A percentile compares a stretch with the other conserved stretches of the same genome.
Conservation (phyloP, 2,113 vertebrate species). For the Nymphicus hollandicus region DNA sequence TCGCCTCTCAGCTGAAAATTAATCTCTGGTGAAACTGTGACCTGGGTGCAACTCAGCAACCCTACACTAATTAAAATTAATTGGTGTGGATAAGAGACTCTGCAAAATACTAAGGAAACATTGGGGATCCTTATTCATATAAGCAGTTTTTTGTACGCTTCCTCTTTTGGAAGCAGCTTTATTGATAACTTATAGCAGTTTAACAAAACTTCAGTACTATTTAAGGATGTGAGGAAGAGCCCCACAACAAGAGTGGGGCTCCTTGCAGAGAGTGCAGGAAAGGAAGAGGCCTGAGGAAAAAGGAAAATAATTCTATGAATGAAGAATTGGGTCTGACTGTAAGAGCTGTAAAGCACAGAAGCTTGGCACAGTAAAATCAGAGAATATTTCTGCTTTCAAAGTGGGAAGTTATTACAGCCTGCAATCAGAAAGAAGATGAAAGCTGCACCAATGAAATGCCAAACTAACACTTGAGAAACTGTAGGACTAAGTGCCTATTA, state of each 20-base stretch:
- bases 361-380: background rate
- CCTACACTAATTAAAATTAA: background rate
- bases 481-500: conserved; percentile 68
- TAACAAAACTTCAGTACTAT: background rate
- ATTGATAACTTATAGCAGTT: background rate
- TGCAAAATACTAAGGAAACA: background rate
- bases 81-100: background rate
- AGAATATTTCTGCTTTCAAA: conserved; percentile 41
- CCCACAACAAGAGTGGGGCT: background rate
- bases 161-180: background rate
- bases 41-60: background rate
- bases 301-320: background rate
- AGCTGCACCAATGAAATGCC: conserved; percentile 41
- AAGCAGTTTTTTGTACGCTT: background rate
- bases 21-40: background rate
- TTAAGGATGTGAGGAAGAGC: background rate
- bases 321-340: background rate
- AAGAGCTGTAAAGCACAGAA: background rate
- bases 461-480: conserved; percentile 41
- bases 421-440: conserved; percentile 44
- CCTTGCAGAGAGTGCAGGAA: background rate
- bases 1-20: background rate
- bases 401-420: conserved; percentile 11
- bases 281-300: background rate
- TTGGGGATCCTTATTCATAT: background rate